Conservation (phyloP, 2,797 vertebrate species). For the Falco columbarius region DNA sequence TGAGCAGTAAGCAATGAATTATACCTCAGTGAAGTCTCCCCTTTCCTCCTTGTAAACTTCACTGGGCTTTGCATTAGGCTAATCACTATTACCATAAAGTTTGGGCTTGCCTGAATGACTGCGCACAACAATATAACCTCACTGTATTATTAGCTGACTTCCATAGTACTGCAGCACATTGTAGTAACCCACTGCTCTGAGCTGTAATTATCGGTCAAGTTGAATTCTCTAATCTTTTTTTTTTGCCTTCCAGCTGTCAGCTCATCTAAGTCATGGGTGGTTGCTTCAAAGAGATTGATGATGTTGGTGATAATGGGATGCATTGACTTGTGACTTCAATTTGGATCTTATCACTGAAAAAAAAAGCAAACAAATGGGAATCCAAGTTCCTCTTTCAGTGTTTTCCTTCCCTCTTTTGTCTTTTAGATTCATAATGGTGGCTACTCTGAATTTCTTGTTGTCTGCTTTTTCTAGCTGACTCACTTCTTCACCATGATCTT, state of each 20-base stretch:
- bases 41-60: not conserved
- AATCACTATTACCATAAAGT: not conserved
- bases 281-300: constrained; percentile 68
- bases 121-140: not conserved
- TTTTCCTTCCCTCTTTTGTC: not conserved
- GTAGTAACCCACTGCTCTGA: not conserved
- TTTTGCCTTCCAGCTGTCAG: constrained; percentile 45
- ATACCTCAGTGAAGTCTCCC: not conserved
- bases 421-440: constrained; percentile 38
- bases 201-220: constrained; percentile 39
- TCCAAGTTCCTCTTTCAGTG: not conserved
- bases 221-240: not conserved
- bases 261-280: constrained; percentile 57
- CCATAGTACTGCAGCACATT: not conserved
- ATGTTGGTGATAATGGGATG: constrained; percentile 69
- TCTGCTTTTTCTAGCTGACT: not conserved
- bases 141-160: not conserved
- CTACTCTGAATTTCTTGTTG: not conserved
- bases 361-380: constrained; percentile 61
- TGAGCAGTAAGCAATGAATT: not conserved
- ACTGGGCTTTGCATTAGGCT: not conserved
- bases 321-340: constrained; percentile 73
- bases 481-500: not conserved
- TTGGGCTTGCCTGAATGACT: not conserved
- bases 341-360: constrained; percentile 67